These are phyloP conservation scores for Hippasteria phrygiana DNA, from an alignment of 53 echinoderm and acorn worm species.

Conservation along the genomic window DNA sequence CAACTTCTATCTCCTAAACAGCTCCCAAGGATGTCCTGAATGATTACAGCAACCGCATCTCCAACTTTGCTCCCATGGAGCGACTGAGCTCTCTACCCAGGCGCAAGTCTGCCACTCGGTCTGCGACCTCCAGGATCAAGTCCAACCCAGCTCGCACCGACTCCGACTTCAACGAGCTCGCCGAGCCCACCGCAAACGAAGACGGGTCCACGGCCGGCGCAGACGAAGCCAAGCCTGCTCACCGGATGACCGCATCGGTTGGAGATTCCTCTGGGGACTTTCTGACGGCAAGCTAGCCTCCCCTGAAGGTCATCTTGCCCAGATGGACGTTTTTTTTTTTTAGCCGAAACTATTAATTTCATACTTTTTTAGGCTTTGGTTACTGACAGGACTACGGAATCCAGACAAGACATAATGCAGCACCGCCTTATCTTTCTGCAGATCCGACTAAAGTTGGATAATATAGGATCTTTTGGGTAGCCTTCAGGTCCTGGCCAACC, in stretches of 20 bases:
- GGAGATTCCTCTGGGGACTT: constrained; percentile 33
- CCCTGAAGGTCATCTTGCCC: too few relatives aligned
- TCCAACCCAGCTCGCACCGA: not conserved
- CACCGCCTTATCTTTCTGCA: too few relatives aligned
- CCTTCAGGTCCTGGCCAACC: too few relatives aligned
- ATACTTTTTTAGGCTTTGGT: too few relatives aligned
- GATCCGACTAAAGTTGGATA: too few relatives aligned
- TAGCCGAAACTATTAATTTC: too few relatives aligned
- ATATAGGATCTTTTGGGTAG: too few relatives aligned
- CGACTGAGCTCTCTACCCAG: constrained; percentile 10
- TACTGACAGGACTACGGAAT: too few relatives aligned
- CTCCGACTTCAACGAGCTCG: constrained; percentile 34
- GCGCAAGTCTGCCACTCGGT: constrained; percentile 23
- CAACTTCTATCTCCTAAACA: too few relatives aligned
- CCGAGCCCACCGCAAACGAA: constrained; percentile 1
- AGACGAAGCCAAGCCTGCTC: not conserved
- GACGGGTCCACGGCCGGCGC: constrained; percentile 23
- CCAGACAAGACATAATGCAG: too few relatives aligned
- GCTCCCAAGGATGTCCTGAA: constrained; percentile 30
- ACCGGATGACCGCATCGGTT: not conserved
- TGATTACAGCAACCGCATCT: constrained; percentile 38
- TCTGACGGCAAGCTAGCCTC: constrained; percentile 43
- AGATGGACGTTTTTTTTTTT: too few relatives aligned
- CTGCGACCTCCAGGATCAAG: not conserved
- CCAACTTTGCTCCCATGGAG: constrained; percentile 27